Conservation (phyloP, 2,797 vertebrate species). For the Mallotus villosus region DNA sequence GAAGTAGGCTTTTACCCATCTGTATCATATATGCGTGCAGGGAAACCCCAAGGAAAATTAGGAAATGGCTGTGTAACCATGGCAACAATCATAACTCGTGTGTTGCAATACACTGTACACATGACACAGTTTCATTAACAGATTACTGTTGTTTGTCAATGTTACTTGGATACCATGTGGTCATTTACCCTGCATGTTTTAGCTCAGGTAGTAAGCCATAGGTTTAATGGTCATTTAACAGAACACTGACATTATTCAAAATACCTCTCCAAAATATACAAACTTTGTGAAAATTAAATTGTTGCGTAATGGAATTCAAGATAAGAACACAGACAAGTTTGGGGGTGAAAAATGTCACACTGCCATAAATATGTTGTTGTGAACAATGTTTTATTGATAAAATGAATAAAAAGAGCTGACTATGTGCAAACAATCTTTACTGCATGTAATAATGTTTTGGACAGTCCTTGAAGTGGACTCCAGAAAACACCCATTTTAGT, state of each 20-base stretch:
- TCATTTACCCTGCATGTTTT: constrained; percentile 32
- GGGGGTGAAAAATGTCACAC: neutral
- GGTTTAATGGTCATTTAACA: neutral
- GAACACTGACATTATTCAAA: neutral
- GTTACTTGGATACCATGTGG: constrained; percentile 43
- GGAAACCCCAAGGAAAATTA: constrained; percentile 70
- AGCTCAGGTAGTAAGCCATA: neutral
- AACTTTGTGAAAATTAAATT: too few species aligned
- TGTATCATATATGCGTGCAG: constrained; percentile 63
- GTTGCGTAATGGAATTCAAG: neutral
- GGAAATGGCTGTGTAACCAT: constrained; percentile 64
- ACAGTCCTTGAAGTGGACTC: constrained; percentile 22
- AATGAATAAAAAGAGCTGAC: neutral
- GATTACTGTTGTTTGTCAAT: constrained; percentile 45
- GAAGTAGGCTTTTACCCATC: constrained; percentile 55
- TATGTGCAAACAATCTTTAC: constrained; percentile 12
- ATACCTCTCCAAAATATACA: neutral
- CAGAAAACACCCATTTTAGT: constrained; percentile 22
- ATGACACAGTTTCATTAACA: constrained; percentile 39
- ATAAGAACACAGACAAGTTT: neutral
- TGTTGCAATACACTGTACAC: constrained; percentile 58
- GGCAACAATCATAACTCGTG: constrained; percentile 61
- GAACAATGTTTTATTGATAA: too few species aligned
- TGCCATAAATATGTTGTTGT: too few species aligned
- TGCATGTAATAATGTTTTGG: constrained; percentile 27